Base-by-base conservation (phyloP, 1,140 invertebrate species). In the Propsilocerus akamusi region DNA sequence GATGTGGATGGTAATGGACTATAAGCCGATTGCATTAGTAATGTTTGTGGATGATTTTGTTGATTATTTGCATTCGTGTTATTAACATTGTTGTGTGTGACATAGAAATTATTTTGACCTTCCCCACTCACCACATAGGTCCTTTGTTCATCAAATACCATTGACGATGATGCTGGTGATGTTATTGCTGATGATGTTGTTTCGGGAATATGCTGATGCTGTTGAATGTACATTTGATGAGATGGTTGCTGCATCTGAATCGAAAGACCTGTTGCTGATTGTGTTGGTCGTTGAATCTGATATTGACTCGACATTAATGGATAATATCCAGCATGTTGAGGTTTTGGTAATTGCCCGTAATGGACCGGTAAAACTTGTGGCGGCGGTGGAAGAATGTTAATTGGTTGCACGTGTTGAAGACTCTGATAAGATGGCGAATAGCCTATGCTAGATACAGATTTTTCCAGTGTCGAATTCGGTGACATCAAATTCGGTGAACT, bases 351-450 rank as follows among this genome's bases (percentile, higher is more conserved):
- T 24, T 57, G 60, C 11, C 58, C 53, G 54, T 65, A 65, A 52
- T 65, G 63, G 25, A 65, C 63, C 5, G 63, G 63, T 49, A 65
- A 51, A 51, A 65, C 64, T 57, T 65, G 63, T 46, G 61, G 58
- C 53, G 56, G 58, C 52, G 63, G 63, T 30, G 28, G 28, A 30
- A 30, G 28, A 30, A 30, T n/a, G n/a, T n/a, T n/a, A n/a, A n/a
- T 30, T 30, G 28, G 28, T 30, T 8, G n/a, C n/a, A 30, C 28
- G 28, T n/a, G 28, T 30, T 30, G 28, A 30, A 30, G 10, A 30
- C n/a, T n/a, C 1, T 10, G 17, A 41, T 41, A 41, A 20, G 22
- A 2, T 17, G 34, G 17, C 22, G 34, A 20, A 41, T 41, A 41
- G 22, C n/a, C n/a, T n/a, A 17, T 17, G 34, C 34, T 41, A 6